Conservation (phyloP, 2,797 vertebrate species). For the Acropternis orthonyx region DNA sequence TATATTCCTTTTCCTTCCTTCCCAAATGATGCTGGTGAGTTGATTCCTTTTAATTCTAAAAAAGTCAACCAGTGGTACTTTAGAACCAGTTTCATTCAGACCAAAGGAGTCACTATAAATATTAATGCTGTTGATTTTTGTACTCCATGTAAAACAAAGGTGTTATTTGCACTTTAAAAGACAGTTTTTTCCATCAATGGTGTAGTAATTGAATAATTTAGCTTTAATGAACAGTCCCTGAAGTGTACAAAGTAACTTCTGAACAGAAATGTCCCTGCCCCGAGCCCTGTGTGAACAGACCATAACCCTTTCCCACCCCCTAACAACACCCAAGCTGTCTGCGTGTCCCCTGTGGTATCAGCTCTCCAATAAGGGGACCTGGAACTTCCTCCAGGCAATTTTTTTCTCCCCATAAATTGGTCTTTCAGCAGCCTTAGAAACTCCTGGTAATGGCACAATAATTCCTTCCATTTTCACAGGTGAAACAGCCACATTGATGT, state of each 20-base stretch:
- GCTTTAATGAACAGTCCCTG: not conserved
- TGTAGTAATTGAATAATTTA: not conserved
- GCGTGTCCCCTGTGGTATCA: not conserved
- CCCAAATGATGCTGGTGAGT: not conserved
- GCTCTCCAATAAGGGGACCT: conserved; percentile 66
- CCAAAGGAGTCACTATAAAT: not conserved
- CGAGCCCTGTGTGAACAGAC: not conserved
- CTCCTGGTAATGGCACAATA: not conserved
- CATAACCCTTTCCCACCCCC: not conserved
- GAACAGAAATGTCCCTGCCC: not conserved
- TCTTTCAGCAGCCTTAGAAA: conserved; percentile 49
- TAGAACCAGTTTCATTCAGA: not conserved
- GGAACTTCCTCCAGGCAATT: conserved; percentile 21
- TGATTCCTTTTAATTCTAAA: not conserved
- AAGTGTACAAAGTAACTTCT: not conserved
- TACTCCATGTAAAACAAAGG: not conserved
- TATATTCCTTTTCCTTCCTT: no score
- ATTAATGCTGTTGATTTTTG: not conserved
- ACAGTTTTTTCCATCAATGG: not conserved
- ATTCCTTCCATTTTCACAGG: not conserved
- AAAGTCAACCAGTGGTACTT: not conserved
- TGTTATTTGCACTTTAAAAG: not conserved
- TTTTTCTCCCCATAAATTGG: conserved; percentile 13
- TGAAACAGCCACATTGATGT: not conserved
- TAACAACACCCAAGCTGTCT: not conserved